Evolutionary conservation across 2,888 invertebrate species (phyloP).

Genomic region (Trissoscelio sp.): DNA sequence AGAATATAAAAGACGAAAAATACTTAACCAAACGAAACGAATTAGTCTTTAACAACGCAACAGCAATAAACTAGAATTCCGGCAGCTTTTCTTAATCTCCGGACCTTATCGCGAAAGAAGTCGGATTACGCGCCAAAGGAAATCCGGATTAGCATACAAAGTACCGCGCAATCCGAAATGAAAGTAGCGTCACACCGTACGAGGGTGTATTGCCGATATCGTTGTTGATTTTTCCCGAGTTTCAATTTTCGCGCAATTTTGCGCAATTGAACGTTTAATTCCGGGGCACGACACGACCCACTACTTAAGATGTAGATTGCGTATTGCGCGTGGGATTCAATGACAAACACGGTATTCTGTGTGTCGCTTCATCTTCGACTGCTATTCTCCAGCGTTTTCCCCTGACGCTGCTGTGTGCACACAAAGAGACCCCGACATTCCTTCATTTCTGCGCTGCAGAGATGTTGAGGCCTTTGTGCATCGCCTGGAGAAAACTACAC

Average conservation of each 20-base stretch:
- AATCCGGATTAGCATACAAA: slow-evolving; percentile 56
- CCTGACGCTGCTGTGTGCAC: slow-evolving; percentile 20
- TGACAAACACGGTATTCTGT: slow-evolving; percentile 74
- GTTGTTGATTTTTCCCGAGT: slow-evolving; percentile 35
- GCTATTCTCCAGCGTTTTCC: slow-evolving; percentile 43
- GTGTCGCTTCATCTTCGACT: slow-evolving; percentile 67
- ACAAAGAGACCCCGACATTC: slow-evolving; percentile 39
- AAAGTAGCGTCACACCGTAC: not conserved
- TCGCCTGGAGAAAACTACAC: slow-evolving; percentile 41
- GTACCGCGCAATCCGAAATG: slow-evolving; percentile 13
- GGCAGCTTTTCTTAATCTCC: slow-evolving; percentile 44
- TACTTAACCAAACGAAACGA: slow-evolving; percentile 17
- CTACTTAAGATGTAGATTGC: slow-evolving; percentile 78
- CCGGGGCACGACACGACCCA: slow-evolving; percentile 53
- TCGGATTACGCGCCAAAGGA: slow-evolving; percentile 41
- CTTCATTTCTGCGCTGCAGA: slow-evolving; percentile 55
- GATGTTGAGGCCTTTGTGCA: slow-evolving; percentile 59
- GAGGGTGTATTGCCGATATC: slow-evolving; percentile 22
- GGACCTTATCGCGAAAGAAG: slow-evolving; percentile 44
- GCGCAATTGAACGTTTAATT: slow-evolving; percentile 77
- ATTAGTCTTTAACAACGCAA: slow-evolving; percentile 38
- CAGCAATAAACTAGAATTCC: slow-evolving; percentile 31
- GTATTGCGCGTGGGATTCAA: slow-evolving; percentile 70
- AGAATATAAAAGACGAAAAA: slow-evolving; percentile 6
- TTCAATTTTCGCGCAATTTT: slow-evolving; percentile 75